Conservation (phyloP, 30 jellyfish, hydroid and myxozoan species). For the Turritopsis dohrnii region DNA sequence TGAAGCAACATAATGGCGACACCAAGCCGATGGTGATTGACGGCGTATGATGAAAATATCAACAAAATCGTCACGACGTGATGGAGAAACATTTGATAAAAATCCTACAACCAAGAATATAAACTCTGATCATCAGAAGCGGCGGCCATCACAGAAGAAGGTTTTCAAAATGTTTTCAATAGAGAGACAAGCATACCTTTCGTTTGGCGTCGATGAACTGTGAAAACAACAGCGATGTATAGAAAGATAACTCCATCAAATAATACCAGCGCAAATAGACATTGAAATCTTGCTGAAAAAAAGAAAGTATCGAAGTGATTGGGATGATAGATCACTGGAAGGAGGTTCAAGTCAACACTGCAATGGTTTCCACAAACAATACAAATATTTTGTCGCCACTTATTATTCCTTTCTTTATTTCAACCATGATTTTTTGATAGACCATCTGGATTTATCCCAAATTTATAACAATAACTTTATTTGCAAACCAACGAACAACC, state of each 20-base stretch:
- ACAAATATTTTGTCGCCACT: too few relatives aligned
- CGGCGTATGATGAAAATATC: constrained; percentile 46
- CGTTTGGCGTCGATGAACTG: constrained; percentile 79
- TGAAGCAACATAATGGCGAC: constrained; percentile 66
- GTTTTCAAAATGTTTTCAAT: not conserved
- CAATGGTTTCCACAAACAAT: too few relatives aligned
- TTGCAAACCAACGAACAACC: too few relatives aligned
- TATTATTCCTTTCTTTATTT: too few relatives aligned
- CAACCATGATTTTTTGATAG: too few relatives aligned
- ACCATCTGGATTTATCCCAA: too few relatives aligned
- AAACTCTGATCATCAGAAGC: not conserved
- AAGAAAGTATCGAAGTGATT: not conserved
- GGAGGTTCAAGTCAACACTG: too few relatives aligned
- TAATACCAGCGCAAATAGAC: constrained; percentile 54
- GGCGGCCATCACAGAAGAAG: not conserved
- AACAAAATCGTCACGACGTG: constrained; percentile 73
- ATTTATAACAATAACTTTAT: too few relatives aligned
- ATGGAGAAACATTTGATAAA: constrained; percentile 92
- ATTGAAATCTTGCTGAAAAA: constrained; percentile 65
- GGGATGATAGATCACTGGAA: not conserved
- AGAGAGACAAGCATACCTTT: constrained; percentile 46
- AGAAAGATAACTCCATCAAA: constrained; percentile 70
- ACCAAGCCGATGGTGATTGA: constrained; percentile 80
- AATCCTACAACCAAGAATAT: constrained; percentile 44
- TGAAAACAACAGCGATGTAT: constrained; percentile 68